phyloP scores from a whole-genome alignment of 2,113 vertebrate genomes.

The Peucedramus taeniatus region DNA sequence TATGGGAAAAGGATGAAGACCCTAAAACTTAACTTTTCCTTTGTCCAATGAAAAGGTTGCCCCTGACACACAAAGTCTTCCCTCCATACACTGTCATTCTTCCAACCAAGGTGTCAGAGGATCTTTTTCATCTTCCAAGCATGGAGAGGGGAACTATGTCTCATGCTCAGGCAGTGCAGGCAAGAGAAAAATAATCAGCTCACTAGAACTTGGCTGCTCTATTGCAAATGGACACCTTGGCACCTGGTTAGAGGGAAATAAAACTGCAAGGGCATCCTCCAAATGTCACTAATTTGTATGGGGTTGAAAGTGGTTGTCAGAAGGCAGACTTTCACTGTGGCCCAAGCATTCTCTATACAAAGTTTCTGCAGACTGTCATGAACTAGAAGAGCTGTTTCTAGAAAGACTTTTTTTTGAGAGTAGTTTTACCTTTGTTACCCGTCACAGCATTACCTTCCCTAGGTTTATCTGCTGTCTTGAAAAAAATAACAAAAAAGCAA shows the following conservation, averaged over 20 bases:
- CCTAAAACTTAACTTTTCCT: background rate
- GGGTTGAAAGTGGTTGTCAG: background rate
- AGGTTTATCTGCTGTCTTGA: background rate
- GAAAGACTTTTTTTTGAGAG: background rate
- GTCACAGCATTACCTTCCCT: background rate
- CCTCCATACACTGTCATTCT: background rate
- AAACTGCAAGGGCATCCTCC: fast-evolving
- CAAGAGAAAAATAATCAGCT: background rate
- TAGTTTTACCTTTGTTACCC: background rate
- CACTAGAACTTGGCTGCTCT: background rate
- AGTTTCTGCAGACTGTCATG: background rate
- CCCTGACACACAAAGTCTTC: background rate
- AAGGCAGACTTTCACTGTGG: background rate
- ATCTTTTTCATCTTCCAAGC: background rate
- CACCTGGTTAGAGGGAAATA: background rate
- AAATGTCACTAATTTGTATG: background rate
- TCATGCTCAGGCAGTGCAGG: background rate
- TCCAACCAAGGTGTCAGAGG: background rate
- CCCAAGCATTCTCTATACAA: background rate
- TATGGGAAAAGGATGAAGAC: background rate
- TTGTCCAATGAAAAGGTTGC: background rate
- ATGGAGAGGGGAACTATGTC: background rate
- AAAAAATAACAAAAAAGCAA: background rate
- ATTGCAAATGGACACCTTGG: background rate
- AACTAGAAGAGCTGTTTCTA: background rate